phyloP scores from a whole-genome alignment of 2,797 vertebrate species.

The Chaetodon trifasciatus region DNA sequence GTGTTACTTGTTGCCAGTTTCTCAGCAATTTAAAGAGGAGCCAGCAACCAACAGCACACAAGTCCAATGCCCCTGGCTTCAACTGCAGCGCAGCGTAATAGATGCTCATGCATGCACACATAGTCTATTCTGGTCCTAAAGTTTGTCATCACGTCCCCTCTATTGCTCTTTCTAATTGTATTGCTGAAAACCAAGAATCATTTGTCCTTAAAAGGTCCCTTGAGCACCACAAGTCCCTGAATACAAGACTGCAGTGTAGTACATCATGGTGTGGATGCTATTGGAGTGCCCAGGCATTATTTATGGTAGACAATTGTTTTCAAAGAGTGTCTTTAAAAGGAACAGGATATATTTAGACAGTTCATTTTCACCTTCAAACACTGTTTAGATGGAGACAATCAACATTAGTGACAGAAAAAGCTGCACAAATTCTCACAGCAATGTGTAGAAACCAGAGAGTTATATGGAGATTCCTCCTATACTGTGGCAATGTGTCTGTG shows the following conservation, averaged over 20 bases:
- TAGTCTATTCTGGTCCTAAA: conserved; percentile 20
- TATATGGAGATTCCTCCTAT: not conserved
- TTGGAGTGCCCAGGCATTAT: conserved; percentile 4
- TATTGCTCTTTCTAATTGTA: conserved; percentile 36
- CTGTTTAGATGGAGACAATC: not conserved
- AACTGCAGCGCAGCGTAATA: conserved; percentile 6
- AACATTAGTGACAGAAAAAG: conserved; percentile 2
- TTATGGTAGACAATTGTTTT: conserved; percentile 23
- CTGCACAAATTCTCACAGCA: not conserved
- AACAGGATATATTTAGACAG: conserved; percentile 19
- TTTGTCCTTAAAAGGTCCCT: conserved; percentile 36
- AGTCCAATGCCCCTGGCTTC: conserved; percentile 3
- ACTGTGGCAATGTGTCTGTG: not conserved
- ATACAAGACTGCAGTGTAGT: not conserved
- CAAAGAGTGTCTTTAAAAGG: conserved; percentile 4
- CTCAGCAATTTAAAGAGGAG: conserved; percentile 13
- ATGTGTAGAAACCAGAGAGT: not conserved
- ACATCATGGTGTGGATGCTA: conserved; percentile 13
- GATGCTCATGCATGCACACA: not conserved
- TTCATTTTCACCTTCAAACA: not conserved
- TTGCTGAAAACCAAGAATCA: conserved; percentile 23
- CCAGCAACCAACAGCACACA: conserved; percentile 7
- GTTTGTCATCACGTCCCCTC: conserved; percentile 38
- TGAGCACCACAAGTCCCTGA: conserved; percentile 24
- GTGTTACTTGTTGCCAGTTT: conserved; percentile 18